Base-by-base conservation (phyloP, 2,797 vertebrate genomes). In the Streptopelia turtur region DNA sequence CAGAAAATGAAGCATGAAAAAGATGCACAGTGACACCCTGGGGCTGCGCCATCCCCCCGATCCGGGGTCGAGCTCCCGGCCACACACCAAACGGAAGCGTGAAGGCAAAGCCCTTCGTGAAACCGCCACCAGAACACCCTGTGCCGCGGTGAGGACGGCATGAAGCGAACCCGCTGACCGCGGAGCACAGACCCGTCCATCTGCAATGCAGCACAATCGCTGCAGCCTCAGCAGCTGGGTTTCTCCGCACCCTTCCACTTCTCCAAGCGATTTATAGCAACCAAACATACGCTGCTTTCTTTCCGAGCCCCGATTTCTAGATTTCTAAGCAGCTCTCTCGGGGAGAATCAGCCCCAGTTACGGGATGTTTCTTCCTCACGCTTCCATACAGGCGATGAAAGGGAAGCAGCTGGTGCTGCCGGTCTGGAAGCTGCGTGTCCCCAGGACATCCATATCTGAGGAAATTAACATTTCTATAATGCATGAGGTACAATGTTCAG, bases 121-220 rank as follows among this genome's bases (percentile, higher is more conserved):
- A 53, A 20, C 25, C 4, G n/a, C 1, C 24, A 20, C 41, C 57
- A 52, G 14, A 30, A 60, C 11, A 21, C 12, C 7, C 4, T 10
- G 31, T 2, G 13, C 13, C 59, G 2, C 4, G 16, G 39, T 3
- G 13, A 18, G 31, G 56, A 20, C 0, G 22, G 17, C 1, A 37
- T 12, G 22, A 35, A 11, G 13, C n/a, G 9, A 16, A 59, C 2
- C 35, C 56, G 76, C 76, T 70, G 94, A 39, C 55, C 50, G 69
- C 66, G 39, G 57, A n/a, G 22, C 16, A 1, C 12, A 5, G 66
- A 27, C 49, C 3, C 59, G 69, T 15, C 64, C 11, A 74, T 79
- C 96, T 97, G 90, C 95, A 97, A 92, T 92, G 94, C 96, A 95
- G 95, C 90, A 93, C 47, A 50, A 43, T 59, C 56, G 33, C 70